Evolutionary conservation across 2,797 vertebrate genomes (phyloP), one percentile per base, ranked within the genome.

Genomic region (Hapalemur alaotrensis): DNA sequence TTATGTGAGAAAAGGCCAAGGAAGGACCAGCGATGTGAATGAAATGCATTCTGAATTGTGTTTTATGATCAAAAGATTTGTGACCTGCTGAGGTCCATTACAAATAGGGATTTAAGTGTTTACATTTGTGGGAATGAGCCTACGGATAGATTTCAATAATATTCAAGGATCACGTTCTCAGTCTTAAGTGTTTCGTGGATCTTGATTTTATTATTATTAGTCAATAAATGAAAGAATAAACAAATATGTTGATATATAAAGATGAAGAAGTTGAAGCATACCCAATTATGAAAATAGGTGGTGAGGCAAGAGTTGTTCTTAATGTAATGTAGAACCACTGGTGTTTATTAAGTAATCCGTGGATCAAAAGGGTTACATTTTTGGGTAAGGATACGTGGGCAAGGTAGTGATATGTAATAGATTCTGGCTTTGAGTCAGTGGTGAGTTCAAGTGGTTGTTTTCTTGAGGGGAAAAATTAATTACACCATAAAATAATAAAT

Each of bases 131-230:
- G 41, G 63, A 46, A 67, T 61, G 52, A 75, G 18, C 22, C 75
- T 18, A 8, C 52, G 35, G n/a, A 30, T 6, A 28, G 23, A 46
- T 69, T 46, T 70, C n/a, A 8, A 28, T 41, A 18, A 28, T 28
- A 46, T 28, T 43, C 41, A 30, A 50, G 67, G 59, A 18, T 84
- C 14, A 10, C 11, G 7, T 52, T 38, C 14, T 84, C 48, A 14
- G 30, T 59, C 28, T 78, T 41, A 10, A 30, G 54, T 54, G 32
- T 38, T 73, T 67, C 43, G 8, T 22, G 63, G 73, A 15, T 67
- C 84, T 91, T 50, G 32, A 73, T 86, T 97, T 78, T 73, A 20
- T 92, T 75, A 30, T 93, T 48, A 15, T 79, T 85, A 78, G 35
- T 80, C 32, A 88, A 22, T 57, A 90, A 87, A 41, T 41, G 22